Evolutionary conservation across 2,888 invertebrate species (phyloP).

Genomic region (Parnassius orleans): DNA sequence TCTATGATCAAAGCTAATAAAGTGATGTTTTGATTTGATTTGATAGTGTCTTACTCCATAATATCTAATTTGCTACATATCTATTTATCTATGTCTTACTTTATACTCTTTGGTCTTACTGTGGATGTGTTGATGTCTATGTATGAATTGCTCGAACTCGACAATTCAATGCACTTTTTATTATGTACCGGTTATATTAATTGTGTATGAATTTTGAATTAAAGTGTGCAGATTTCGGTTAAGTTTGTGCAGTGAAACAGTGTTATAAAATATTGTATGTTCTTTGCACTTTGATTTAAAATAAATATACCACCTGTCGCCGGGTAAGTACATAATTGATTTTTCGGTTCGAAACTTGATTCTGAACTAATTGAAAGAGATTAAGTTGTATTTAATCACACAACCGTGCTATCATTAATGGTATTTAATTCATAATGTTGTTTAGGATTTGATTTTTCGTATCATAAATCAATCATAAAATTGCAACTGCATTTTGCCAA

Average conservation of each 20-base stretch:
- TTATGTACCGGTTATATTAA: conserved; percentile 23
- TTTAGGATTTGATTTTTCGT: conserved; percentile 28
- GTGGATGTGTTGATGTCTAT: conserved; percentile 31
- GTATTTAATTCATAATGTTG: no score
- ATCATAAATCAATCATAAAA: conserved; percentile 34
- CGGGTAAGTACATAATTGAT: conserved; percentile 56
- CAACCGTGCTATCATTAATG: no score
- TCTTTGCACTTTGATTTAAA: conserved; percentile 22
- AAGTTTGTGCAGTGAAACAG: conserved; percentile 34
- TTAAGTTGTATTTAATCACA: no score
- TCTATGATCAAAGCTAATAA: no score
- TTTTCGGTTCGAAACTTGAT: conserved; percentile 25
- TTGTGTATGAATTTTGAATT: conserved; percentile 10
- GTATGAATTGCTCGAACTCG: conserved; percentile 38
- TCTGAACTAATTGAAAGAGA: no score
- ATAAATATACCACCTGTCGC: conserved; percentile 57
- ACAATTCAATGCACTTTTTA: conserved; percentile 30
- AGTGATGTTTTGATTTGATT: no score
- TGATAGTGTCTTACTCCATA: no score
- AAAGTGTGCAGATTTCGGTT: conserved; percentile 1
- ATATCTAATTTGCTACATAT: no score
- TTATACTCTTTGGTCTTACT: no score
- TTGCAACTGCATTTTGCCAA: conserved; percentile 53
- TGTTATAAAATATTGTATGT: conserved; percentile 34
- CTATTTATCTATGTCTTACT: no score